Evolutionary conservation across 2,888 invertebrate genomes (phyloP).

Genomic region (Stictocephala bisonia): DNA sequence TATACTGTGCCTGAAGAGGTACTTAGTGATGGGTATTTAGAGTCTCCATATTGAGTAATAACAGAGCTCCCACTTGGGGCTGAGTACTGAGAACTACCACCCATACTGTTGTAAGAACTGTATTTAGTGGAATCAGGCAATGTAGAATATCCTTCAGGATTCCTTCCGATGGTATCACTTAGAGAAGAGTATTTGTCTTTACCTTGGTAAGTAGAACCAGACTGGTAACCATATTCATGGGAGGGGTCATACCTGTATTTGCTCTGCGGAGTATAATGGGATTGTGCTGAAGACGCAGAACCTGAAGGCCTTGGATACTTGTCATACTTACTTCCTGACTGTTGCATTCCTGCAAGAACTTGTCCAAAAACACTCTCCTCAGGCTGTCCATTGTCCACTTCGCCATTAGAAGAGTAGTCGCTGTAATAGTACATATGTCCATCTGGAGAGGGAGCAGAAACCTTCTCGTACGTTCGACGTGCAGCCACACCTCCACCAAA

Average conservation of each 20-base stretch:
- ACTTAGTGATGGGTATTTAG: conserved; percentile 37
- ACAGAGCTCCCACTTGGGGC: conserved; percentile 28
- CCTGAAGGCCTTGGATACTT: conserved; percentile 31
- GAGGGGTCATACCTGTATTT: conserved; percentile 49
- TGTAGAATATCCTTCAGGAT: conserved; percentile 44
- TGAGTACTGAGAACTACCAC: conserved; percentile 39
- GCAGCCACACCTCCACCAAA: conserved; percentile 72
- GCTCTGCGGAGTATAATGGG: conserved; percentile 40
- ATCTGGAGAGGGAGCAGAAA: conserved; percentile 51
- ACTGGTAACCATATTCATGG: conserved; percentile 44
- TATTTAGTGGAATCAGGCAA: conserved; percentile 35
- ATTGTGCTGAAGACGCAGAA: not conserved
- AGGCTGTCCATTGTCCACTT: conserved; percentile 67
- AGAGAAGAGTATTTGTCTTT: conserved; percentile 46
- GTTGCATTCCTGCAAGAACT: conserved; percentile 77
- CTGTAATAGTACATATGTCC: conserved; percentile 71
- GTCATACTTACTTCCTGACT: conserved; percentile 41
- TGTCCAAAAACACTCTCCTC: conserved; percentile 83
- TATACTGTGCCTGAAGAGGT: conserved; percentile 1
- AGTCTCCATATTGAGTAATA: conserved; percentile 33
- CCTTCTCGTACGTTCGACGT: conserved; percentile 56
- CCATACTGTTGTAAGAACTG: conserved; percentile 22
- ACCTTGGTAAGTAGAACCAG: conserved; percentile 1
- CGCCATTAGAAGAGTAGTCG: conserved; percentile 70
- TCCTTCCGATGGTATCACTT: conserved; percentile 40